Conservation (phyloP, 2,797 vertebrate species). For the Pantherophis alleghaniensis region DNA sequence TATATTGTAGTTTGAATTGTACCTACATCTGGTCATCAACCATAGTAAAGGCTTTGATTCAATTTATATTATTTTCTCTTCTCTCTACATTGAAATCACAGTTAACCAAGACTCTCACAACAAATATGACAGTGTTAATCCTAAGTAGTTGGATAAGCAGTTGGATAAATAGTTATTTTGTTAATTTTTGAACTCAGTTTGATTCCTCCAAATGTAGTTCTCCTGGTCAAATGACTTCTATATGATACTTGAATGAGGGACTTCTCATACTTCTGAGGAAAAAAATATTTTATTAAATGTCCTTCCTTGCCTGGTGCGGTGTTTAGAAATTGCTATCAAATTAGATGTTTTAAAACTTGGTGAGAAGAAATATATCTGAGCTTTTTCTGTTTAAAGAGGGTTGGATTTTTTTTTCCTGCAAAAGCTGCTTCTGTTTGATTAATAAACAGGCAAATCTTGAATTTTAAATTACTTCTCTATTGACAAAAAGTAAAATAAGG, state of each 20-base stretch:
- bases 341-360: neutral
- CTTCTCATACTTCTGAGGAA: neutral
- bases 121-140: neutral
- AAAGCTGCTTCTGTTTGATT: neutral
- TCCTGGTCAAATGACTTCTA: neutral
- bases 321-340: neutral
- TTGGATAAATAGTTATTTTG: neutral
- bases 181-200: neutral
- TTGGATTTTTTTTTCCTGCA: neutral
- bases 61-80: neutral
- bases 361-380: neutral
- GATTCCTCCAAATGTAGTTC: neutral
- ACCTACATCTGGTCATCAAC: too few species aligned
- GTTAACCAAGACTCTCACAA: too few species aligned
- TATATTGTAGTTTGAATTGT: too few species aligned
- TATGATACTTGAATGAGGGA: neutral
- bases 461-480: neutral
- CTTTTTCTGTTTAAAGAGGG: neutral
- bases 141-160: neutral
- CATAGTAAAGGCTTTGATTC: too few species aligned
- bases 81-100: neutral
- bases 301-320: fast-evolving
- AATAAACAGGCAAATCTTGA: neutral
- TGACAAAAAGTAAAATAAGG: neutral
- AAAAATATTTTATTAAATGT: neutral